Evolutionary conservation across 2,113 vertebrate species (phyloP).

Genomic region (Motacilla tschutschensis): DNA sequence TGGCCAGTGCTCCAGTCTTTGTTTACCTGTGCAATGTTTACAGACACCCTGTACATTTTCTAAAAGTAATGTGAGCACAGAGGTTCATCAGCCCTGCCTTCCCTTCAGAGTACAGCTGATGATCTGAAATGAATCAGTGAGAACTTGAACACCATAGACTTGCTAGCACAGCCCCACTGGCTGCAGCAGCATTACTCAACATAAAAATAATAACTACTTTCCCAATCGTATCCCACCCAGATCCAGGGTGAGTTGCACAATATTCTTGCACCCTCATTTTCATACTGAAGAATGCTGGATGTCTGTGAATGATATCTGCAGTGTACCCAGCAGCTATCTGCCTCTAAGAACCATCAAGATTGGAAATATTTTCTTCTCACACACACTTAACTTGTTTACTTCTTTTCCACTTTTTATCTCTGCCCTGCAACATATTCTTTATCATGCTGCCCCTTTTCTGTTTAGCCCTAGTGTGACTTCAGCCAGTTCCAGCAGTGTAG

Average conservation of each 20-base stretch:
- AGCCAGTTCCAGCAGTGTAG: background rate
- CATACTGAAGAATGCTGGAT: background rate
- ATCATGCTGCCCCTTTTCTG: background rate
- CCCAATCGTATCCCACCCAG: background rate
- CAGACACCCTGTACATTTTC: background rate
- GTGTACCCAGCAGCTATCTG: fast-evolving
- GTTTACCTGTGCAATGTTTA: background rate
- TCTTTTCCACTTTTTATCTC: background rate
- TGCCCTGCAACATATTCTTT: background rate
- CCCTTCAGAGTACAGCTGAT: background rate
- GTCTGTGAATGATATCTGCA: background rate
- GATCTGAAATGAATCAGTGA: background rate
- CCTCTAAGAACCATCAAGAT: background rate
- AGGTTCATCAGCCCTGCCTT: background rate
- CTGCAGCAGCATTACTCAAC: background rate
- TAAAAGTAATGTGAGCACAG: background rate
- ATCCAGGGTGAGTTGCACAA: background rate
- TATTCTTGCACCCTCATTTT: background rate
- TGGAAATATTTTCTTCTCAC: background rate
- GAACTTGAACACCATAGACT: background rate
- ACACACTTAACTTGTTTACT: background rate
- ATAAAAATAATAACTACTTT: background rate
- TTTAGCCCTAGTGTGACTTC: background rate
- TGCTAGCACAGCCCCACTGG: background rate
- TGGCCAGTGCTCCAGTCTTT: background rate